Percentiles rank a stretch among this genome's conserved stretches.
Evolutionary conservation across 2,888 invertebrate species (phyloP).

Genomic region (Leistus spinibarbis): DNA sequence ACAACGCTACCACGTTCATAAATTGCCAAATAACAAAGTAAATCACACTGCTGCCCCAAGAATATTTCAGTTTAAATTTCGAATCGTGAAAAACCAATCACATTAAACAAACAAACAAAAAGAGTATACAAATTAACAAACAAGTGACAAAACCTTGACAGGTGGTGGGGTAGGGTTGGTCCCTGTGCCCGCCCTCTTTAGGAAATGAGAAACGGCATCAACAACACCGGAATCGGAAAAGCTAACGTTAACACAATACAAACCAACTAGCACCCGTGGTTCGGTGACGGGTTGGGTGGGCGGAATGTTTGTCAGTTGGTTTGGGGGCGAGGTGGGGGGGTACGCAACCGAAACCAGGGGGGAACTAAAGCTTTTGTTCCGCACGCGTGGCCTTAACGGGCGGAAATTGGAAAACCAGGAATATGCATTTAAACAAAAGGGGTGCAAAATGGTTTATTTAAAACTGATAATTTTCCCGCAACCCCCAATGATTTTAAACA

Average conservation of each 20-base stretch:
- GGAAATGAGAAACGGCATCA: slow-evolving; percentile 39
- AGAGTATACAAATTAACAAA: not conserved
- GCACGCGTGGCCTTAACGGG: slow-evolving; percentile 32
- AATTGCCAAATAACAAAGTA: no score
- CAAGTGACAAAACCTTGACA: no score
- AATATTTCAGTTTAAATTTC: not conserved
- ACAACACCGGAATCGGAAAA: slow-evolving; percentile 38
- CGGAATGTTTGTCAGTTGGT: not conserved
- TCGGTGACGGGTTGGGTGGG: not conserved
- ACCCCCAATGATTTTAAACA: not conserved
- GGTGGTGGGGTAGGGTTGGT: not conserved
- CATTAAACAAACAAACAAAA: not conserved
- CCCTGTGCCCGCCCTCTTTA: not conserved
- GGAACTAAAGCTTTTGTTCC: slow-evolving; percentile 24
- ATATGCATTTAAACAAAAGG: slow-evolving; percentile 35
- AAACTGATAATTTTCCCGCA: slow-evolving; percentile 33
- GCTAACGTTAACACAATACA: slow-evolving; percentile 36
- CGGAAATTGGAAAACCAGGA: slow-evolving; percentile 39
- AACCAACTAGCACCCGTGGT: not conserved
- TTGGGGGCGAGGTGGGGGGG: slow-evolving; percentile 5
- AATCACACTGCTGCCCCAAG: not conserved
- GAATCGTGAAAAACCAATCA: not conserved
- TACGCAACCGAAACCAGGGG: not conserved
- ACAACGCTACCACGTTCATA: no score
- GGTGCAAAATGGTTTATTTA: slow-evolving; percentile 32